These are phyloP conservation scores for Lysandra bellargus DNA, from an alignment of 2,888 invertebrate species.

Conservation along the genomic window DNA sequence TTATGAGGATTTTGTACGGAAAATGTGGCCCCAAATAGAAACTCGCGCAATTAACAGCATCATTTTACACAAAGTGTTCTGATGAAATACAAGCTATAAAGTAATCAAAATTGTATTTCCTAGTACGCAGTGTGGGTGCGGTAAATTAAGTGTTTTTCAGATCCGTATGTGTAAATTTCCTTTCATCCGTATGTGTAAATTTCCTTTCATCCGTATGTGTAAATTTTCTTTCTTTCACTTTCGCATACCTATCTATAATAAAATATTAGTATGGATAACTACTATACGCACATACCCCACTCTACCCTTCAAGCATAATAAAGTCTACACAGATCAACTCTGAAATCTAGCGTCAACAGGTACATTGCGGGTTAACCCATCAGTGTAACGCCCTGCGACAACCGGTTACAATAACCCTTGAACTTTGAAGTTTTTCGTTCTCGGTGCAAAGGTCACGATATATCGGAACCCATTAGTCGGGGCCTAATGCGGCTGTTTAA, in stretches of 20 bases:
- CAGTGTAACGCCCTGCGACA: neutral
- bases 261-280: no score
- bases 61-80: neutral
- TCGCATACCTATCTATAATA: no score
- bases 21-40: neutral
- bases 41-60: neutral
- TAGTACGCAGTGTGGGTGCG: neutral
- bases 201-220: neutral
- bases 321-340: no score
- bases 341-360: no score
- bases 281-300: no score
- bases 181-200: neutral
- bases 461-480: neutral
- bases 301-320: no score
- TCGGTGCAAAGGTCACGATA: neutral
- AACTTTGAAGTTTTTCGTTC: conserved; percentile 8
- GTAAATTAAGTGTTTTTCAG: conserved; percentile 5
- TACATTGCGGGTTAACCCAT: neutral
- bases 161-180: neutral
- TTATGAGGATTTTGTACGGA: neutral
- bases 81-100: neutral
- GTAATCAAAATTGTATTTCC: neutral
- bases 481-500: neutral
- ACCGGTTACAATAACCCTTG: conserved; percentile 19
- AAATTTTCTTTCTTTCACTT: neutral